A percentile compares a stretch with the other conserved stretches of the same genome.
phyloP scores from a whole-genome alignment of 2,797 vertebrate species.

The Thalassophryne amazonica region DNA sequence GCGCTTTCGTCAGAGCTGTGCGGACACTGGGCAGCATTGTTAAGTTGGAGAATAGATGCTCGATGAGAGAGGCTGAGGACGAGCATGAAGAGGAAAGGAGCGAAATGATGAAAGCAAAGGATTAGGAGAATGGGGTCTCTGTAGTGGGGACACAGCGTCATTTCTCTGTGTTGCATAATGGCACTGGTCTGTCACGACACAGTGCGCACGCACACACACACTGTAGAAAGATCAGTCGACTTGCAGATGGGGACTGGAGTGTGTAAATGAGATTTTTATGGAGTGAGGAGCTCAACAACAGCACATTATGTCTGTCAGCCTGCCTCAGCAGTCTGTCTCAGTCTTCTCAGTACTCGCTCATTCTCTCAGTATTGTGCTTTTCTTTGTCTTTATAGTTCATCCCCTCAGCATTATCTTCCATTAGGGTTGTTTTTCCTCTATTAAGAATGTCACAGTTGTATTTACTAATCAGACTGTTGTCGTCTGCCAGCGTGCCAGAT shows the following conservation, averaged over 20 bases:
- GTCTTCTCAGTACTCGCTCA: background rate
- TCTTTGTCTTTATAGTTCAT: background rate
- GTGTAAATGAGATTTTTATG: constrained; percentile 66
- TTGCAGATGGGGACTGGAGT: constrained; percentile 39
- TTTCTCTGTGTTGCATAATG: constrained; percentile 64
- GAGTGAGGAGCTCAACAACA: constrained; percentile 40
- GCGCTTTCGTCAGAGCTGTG: constrained; percentile 6
- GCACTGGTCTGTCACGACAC: constrained; percentile 52
- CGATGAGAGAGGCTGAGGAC: constrained; percentile 25
- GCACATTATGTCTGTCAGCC: constrained; percentile 38
- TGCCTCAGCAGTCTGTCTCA: constrained; percentile 4
- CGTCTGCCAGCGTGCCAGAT: constrained; percentile 9
- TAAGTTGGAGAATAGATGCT: constrained; percentile 31
- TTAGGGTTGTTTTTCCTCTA: background rate
- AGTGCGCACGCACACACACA: constrained; percentile 3
- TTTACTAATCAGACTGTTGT: background rate
- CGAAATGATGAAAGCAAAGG: constrained; percentile 36
- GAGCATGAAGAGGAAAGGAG: constrained; percentile 24
- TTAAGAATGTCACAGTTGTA: background rate
- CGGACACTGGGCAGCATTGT: constrained; percentile 64
- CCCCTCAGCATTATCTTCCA: background rate
- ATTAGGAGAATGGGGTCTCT: constrained; percentile 56
- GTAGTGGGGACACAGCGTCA: constrained; percentile 45
- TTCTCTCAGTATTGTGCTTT: background rate
- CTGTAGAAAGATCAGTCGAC: constrained; percentile 27